Percentiles rank a stretch among this genome's conserved stretches.
These are phyloP conservation scores for Troides oblongomaculatus DNA, from an alignment of 2,888 invertebrate genomes.

Conservation along the genomic window DNA sequence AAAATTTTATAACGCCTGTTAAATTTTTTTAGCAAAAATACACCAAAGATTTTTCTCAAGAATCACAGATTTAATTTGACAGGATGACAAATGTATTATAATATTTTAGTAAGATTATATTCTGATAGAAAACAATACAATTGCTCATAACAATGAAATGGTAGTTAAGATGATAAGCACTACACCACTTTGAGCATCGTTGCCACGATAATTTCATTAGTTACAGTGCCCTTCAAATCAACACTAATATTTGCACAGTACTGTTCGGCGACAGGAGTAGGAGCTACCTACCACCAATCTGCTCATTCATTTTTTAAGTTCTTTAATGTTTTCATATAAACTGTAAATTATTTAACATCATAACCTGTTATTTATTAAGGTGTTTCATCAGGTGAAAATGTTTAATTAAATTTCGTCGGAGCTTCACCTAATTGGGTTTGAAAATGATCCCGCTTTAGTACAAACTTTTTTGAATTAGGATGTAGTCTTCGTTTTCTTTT, in stretches of 20 bases:
- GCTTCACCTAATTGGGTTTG: not conserved
- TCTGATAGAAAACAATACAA: no score
- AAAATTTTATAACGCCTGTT: not conserved
- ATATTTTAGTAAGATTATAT: no score
- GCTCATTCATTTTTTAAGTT: not conserved
- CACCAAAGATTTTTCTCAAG: not conserved
- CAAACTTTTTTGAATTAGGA: not conserved
- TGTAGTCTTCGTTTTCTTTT: not conserved
- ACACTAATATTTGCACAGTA: no score
- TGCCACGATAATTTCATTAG: no score
- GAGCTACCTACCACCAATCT: no score
- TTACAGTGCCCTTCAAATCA: no score
- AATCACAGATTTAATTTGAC: not conserved
- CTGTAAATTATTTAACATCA: not conserved
- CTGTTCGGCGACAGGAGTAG: no score
- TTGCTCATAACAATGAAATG: no score
- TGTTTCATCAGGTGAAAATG: slow-evolving; percentile 8
- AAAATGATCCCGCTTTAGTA: not conserved
- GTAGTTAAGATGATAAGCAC: no score
- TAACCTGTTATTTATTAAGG: slow-evolving; percentile 5
- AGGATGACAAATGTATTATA: no score
- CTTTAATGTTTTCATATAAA: slow-evolving; percentile 1
- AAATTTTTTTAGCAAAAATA: not conserved
- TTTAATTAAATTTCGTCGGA: slow-evolving; percentile 6
- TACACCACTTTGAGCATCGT: no score